Conservation (phyloP, 2,888 invertebrate species). For the Argynnis bischoffii region DNA sequence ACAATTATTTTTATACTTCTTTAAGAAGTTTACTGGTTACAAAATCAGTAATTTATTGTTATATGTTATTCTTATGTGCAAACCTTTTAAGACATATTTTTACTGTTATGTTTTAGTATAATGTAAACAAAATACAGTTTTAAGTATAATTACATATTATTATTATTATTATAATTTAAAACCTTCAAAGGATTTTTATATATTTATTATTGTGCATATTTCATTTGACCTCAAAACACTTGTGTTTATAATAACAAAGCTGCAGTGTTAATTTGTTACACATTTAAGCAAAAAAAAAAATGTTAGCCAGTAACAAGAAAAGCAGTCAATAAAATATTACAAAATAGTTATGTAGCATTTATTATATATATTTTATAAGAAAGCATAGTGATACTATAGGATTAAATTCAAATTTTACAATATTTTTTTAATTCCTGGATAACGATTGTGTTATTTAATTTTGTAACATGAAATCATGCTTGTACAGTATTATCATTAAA, state of each 20-base stretch:
- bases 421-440: constrained; percentile 33
- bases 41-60: constrained; percentile 16
- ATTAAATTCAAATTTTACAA: constrained; percentile 19
- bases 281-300: not conserved
- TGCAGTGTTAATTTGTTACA: constrained; percentile 1
- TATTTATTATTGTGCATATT: too few relatives aligned
- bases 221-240: constrained; percentile 5
- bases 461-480: constrained; percentile 29
- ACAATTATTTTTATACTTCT: constrained; percentile 31
- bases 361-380: constrained; percentile 14
- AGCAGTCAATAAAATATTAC: constrained; percentile 10
- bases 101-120: constrained; percentile 14
- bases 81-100: constrained; percentile 13
- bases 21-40: constrained; percentile 29
- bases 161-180: too few relatives aligned
- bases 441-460: constrained; percentile 23
- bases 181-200: too few relatives aligned
- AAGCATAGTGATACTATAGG: constrained; percentile 18
- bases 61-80: constrained; percentile 2
- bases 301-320: constrained; percentile 11
- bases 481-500: constrained; percentile 33
- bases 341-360: constrained; percentile 8
- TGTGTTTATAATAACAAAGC: too few relatives aligned
- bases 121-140: not conserved
- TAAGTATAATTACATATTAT: too few relatives aligned